Evolutionary conservation across 2,113 vertebrate species (phyloP).

Genomic region (Merops nubicus): DNA sequence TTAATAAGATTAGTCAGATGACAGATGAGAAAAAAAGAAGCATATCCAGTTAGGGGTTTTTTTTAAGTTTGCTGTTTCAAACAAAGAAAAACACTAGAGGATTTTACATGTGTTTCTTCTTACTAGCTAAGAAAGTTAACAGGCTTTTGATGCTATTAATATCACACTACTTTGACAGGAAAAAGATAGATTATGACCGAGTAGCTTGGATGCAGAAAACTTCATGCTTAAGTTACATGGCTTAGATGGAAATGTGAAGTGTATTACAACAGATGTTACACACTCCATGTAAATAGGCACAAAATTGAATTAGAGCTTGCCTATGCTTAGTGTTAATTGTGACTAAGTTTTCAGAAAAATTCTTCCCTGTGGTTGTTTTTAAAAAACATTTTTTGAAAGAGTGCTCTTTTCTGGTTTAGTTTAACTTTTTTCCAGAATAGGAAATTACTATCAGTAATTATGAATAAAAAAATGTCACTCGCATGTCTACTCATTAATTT

Average conservation of each 20-base stretch:
- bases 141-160: background rate
- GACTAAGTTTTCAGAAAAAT: background rate
- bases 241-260: background rate
- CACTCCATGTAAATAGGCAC: background rate
- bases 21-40: background rate
- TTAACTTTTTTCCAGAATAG: background rate
- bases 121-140: background rate
- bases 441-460: background rate
- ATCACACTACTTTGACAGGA: background rate
- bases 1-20: background rate
- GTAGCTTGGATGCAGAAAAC: background rate
- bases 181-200: background rate
- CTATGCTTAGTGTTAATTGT: background rate
- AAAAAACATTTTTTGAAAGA: background rate
- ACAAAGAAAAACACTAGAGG: background rate
- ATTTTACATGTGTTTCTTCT: background rate
- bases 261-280: background rate
- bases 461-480: background rate
- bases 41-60: background rate
- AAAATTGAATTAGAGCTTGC: background rate
- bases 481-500: background rate
- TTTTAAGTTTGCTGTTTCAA: background rate
- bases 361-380: background rate
- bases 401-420: background rate
- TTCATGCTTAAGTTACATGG: background rate